These are phyloP conservation scores for Lycaon pictus DNA, from an alignment of 2,113 vertebrate species.

Conservation along the genomic window DNA sequence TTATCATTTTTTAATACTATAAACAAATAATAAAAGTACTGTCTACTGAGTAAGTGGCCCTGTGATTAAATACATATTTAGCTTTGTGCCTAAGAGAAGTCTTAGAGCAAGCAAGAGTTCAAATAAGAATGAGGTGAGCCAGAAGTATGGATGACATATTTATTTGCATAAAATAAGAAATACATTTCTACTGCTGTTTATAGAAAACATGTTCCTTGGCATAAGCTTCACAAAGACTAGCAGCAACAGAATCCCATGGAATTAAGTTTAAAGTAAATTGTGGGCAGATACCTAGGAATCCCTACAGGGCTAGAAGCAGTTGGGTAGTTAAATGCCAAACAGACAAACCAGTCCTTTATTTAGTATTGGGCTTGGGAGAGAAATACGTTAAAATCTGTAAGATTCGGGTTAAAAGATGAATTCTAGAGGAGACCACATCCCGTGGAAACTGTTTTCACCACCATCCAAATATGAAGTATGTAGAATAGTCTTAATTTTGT, in stretches of 20 bases:
- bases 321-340: conserved; percentile 12
- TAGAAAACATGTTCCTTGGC: conserved; percentile 81
- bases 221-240: conserved; percentile 63
- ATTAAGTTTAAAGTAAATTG: conserved; percentile 53
- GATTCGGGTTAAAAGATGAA: neutral
- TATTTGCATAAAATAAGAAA: conserved; percentile 48
- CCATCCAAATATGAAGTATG: neutral
- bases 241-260: conserved; percentile 41
- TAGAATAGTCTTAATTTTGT: neutral
- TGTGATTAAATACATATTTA: conserved; percentile 30
- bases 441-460: neutral
- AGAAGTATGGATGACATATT: neutral
- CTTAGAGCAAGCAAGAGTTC: neutral
- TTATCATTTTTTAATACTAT: conserved; percentile 53
- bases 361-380: neutral
- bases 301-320: neutral
- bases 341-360: neutral
- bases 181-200: conserved; percentile 68
- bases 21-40: conserved; percentile 51
- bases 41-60: neutral
- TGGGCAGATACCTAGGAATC: conserved; percentile 43
- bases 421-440: neutral
- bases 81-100: neutral
- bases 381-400: neutral
- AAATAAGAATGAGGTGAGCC: conserved; percentile 24